A percentile compares a stretch with the other conserved stretches of the same genome.
phyloP scores from a whole-genome alignment of 2,888 invertebrate genomes.

The Andrena marginata region DNA sequence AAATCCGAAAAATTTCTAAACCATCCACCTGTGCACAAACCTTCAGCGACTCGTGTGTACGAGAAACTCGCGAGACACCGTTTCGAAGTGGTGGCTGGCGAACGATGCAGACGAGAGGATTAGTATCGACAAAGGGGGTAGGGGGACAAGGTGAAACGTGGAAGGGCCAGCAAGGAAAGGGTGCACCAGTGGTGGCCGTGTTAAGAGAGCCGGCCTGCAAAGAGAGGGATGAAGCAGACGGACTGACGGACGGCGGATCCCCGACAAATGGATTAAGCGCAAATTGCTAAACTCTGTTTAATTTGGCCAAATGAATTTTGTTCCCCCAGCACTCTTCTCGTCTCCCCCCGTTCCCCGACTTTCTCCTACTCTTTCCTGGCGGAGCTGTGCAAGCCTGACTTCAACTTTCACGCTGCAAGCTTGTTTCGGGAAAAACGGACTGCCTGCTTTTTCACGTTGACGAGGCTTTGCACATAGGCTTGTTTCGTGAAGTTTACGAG shows the following conservation, averaged over 20 bases:
- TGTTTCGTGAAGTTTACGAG: background rate
- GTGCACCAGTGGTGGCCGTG: conserved; percentile 48
- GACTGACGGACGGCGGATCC: conserved; percentile 74
- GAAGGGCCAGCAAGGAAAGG: conserved; percentile 56
- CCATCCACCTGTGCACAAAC: too few relatives aligned
- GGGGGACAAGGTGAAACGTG: conserved; percentile 41
- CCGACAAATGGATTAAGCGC: conserved; percentile 82
- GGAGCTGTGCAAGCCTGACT: background rate
- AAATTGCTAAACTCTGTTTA: conserved; percentile 83
- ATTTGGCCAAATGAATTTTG: conserved; percentile 82
- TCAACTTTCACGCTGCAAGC: background rate
- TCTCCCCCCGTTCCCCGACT: background rate
- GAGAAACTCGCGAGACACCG: conserved; percentile 41
- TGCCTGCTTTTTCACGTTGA: background rate
- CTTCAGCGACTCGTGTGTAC: conserved; percentile 2
- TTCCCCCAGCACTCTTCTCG: conserved; percentile 4
- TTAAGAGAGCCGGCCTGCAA: conserved; percentile 46
- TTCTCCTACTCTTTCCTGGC: background rate
- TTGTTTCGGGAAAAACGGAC: conserved; percentile 11
- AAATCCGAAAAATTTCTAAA: too few relatives aligned
- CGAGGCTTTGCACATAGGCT: background rate
- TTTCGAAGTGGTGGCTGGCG: conserved; percentile 36
- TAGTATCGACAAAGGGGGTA: conserved; percentile 33
- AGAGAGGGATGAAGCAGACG: conserved; percentile 53
- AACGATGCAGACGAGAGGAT: conserved; percentile 43